These are phyloP conservation scores for Amiota communis DNA, from an alignment of 2,888 invertebrate genomes.

Conservation along the genomic window DNA sequence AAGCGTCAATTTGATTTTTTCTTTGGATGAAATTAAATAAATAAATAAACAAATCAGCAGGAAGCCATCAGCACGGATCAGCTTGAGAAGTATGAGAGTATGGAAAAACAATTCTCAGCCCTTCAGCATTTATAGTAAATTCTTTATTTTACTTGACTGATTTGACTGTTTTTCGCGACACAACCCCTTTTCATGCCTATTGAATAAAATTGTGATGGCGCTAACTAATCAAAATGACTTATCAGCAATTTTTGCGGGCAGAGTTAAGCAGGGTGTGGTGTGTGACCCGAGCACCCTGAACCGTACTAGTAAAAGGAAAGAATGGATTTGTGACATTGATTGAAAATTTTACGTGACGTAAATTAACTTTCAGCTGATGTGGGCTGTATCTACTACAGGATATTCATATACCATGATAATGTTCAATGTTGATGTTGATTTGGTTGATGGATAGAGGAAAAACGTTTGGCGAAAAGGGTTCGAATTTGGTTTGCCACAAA, in stretches of 20 bases:
- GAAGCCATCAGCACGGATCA: slow-evolving; percentile 30
- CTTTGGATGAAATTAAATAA: slow-evolving; percentile 42
- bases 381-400: background rate
- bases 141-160: no score
- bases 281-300: background rate
- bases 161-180: background rate
- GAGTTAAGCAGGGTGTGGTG: no score
- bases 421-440: no score
- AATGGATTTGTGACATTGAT: slow-evolving; percentile 55
- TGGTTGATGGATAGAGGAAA: no score
- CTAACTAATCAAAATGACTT: slow-evolving; percentile 26
- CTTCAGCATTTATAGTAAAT: no score
- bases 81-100: no score
- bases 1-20: slow-evolving; percentile 57
- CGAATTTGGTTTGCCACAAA: slow-evolving; percentile 49
- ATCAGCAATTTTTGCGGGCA: slow-evolving; percentile 24
- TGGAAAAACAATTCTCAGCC: no score
- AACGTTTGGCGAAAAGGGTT: background rate
- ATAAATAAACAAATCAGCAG: slow-evolving; percentile 62
- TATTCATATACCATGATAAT: no score
- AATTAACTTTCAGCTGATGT: slow-evolving; percentile 58
- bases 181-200: slow-evolving; percentile 17
- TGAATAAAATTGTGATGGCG: background rate
- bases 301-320: slow-evolving; percentile 22
- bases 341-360: slow-evolving; percentile 65